Evolutionary conservation across 2,113 vertebrate species (phyloP).

Genomic region (Anhinga anhinga): DNA sequence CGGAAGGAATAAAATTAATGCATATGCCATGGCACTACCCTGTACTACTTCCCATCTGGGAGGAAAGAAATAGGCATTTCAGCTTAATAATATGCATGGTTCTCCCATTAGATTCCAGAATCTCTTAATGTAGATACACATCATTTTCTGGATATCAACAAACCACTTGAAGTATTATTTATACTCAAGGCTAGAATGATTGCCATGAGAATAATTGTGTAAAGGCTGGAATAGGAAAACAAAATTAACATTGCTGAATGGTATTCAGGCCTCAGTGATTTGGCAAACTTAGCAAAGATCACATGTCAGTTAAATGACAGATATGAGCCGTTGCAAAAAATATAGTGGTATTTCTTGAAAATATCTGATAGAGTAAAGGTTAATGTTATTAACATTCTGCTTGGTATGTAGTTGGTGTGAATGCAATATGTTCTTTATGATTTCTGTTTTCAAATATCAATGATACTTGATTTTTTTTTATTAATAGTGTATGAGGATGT

Average conservation of each 20-base stretch:
- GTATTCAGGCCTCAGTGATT: slow-evolving; percentile 68
- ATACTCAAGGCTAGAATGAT: slow-evolving; percentile 64
- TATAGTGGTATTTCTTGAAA: slow-evolving; percentile 56
- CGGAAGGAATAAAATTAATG: slow-evolving; percentile 52
- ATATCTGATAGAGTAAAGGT: slow-evolving; percentile 62
- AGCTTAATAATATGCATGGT: slow-evolving; percentile 57
- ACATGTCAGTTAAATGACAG: slow-evolving; percentile 65
- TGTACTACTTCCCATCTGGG: slow-evolving; percentile 46
- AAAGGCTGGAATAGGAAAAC: slow-evolving; percentile 61
- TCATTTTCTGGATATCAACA: slow-evolving; percentile 59
- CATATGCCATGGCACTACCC: slow-evolving; percentile 36
- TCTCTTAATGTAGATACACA: slow-evolving; percentile 54
- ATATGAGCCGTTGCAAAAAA: slow-evolving; percentile 39
- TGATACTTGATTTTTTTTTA: slow-evolving; percentile 19
- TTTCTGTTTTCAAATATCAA: slow-evolving; percentile 56
- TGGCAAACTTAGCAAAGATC: slow-evolving; percentile 66
- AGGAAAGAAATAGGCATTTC: slow-evolving; percentile 55
- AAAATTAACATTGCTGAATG: slow-evolving; percentile 67
- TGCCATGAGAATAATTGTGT: slow-evolving; percentile 63
- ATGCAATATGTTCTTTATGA: slow-evolving; percentile 48
- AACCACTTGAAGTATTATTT: slow-evolving; percentile 59
- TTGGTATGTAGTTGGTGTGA: slow-evolving; percentile 56
- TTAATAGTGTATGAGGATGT: neutral
- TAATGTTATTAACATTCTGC: slow-evolving; percentile 60
- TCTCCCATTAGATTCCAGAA: slow-evolving; percentile 55